These are phyloP conservation scores for Xerus rutilus DNA, from an alignment of 2,797 vertebrate species.

Conservation along the genomic window DNA sequence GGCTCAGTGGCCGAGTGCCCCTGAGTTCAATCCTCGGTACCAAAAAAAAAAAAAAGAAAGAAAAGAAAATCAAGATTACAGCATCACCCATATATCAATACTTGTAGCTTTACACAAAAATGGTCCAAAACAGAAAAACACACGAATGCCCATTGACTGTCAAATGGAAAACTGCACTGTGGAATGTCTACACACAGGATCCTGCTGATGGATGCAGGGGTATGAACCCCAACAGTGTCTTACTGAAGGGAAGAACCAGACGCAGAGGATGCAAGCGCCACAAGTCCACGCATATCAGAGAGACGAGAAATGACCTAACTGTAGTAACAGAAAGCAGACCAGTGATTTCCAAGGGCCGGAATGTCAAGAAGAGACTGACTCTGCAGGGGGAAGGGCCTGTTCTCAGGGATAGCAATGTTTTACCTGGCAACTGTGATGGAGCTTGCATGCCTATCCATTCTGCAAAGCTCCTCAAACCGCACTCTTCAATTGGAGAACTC, in stretches of 20 bases:
- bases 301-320: neutral
- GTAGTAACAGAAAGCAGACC: neutral
- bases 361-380: too few relatives aligned
- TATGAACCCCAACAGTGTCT: neutral
- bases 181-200: neutral
- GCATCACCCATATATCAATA: neutral
- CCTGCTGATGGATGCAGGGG: neutral
- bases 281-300: fast-evolving
- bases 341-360: neutral
- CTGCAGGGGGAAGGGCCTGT: fast-evolving
- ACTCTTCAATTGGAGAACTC: neutral
- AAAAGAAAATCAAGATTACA: neutral
- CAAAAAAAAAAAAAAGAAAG: neutral
- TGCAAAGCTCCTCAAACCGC: neutral
- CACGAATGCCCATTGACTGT: neutral
- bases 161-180: neutral
- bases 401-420: neutral
- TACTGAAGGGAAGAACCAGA: neutral
- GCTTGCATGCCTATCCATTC: neutral
- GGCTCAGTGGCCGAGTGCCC: too few relatives aligned
- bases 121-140: neutral
- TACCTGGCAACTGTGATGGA: fast-evolving
- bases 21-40: too few relatives aligned
- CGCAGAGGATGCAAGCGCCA: fast-evolving
- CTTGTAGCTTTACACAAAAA: neutral